Conservation (phyloP, 2,888 invertebrate species). For the Myathropa florea region DNA sequence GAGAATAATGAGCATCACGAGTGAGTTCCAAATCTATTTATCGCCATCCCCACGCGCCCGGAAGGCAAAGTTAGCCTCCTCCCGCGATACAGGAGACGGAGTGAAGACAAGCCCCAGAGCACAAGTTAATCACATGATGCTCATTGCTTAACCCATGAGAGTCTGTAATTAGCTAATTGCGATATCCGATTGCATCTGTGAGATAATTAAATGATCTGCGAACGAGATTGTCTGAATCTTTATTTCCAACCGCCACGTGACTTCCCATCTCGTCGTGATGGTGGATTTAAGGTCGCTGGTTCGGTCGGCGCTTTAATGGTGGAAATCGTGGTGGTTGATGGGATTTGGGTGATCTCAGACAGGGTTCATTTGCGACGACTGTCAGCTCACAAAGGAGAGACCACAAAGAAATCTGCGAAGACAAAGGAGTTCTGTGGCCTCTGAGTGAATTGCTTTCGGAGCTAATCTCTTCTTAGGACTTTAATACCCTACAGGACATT, state of each 20-base stretch:
- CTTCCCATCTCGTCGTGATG: not conserved
- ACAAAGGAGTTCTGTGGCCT: not conserved
- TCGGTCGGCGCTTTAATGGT: not conserved
- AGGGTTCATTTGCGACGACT: not conserved
- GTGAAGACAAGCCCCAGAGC: not conserved
- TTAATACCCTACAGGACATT: not conserved
- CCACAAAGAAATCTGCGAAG: not conserved
- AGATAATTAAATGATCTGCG: constrained; percentile 1
- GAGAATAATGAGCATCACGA: not conserved
- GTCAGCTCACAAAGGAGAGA: not conserved
- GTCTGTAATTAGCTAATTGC: constrained; percentile 32
- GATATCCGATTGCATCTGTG: constrained; percentile 4
- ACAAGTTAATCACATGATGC: constrained; percentile 7
- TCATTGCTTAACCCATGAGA: not conserved
- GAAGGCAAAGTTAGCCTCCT: not conserved
- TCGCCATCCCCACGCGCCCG: not conserved
- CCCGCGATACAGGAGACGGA: too few species aligned
- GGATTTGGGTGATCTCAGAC: not conserved
- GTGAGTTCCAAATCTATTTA: not conserved
- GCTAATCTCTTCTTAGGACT: not conserved
- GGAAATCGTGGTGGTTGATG: not conserved
- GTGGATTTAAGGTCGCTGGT: not conserved
- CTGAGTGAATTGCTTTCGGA: not conserved
- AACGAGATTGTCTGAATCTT: constrained; percentile 3
- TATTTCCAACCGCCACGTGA: not conserved